Percentiles rank a stretch among this genome's conserved stretches.
These are phyloP conservation scores for Proales similis DNA, from an alignment of 1,140 invertebrate genomes.

Conservation along the genomic window DNA sequence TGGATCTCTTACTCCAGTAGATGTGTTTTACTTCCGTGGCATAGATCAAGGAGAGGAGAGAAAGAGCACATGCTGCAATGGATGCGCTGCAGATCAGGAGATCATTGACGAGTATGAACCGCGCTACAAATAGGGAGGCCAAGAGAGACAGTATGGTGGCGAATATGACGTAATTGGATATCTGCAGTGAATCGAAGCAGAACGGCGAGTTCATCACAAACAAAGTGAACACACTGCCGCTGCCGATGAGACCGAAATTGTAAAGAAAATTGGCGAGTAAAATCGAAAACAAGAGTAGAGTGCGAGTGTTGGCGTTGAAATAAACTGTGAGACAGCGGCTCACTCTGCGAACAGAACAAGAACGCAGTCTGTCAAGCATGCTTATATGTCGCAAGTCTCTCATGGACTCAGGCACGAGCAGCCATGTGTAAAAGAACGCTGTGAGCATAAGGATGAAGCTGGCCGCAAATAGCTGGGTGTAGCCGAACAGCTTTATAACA, in stretches of 20 bases:
- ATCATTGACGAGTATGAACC: slow-evolving; percentile 29
- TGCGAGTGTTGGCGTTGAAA: slow-evolving; percentile 31
- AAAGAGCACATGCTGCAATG: not conserved
- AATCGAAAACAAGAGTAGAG: slow-evolving; percentile 18
- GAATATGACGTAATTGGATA: slow-evolving; percentile 32
- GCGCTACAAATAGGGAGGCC: slow-evolving; percentile 13
- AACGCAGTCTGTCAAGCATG: not conserved
- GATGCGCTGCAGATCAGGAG: slow-evolving; percentile 28
- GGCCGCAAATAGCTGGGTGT: slow-evolving; percentile 17
- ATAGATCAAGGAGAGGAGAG: slow-evolving; percentile 13
- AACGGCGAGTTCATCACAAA: slow-evolving; percentile 28
- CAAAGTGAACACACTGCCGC: slow-evolving; percentile 22
- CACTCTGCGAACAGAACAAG: not conserved
- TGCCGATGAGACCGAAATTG: slow-evolving; percentile 20
- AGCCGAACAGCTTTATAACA: slow-evolving; percentile 31
- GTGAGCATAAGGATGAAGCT: slow-evolving; percentile 11
- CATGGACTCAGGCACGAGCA: slow-evolving; percentile 25
- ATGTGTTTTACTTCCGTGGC: not conserved
- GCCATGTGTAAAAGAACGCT: slow-evolving; percentile 19
- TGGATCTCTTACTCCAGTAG: too few relatives aligned
- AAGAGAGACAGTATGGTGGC: slow-evolving; percentile 19
- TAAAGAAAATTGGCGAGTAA: slow-evolving; percentile 33
- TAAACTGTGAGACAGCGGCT: slow-evolving; percentile 26
- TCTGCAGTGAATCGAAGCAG: slow-evolving; percentile 32
- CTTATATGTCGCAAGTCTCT: slow-evolving; percentile 8